Evolutionary conservation across 1,140 invertebrate genomes (phyloP).

Genomic region (Phthorimaea operculella): DNA sequence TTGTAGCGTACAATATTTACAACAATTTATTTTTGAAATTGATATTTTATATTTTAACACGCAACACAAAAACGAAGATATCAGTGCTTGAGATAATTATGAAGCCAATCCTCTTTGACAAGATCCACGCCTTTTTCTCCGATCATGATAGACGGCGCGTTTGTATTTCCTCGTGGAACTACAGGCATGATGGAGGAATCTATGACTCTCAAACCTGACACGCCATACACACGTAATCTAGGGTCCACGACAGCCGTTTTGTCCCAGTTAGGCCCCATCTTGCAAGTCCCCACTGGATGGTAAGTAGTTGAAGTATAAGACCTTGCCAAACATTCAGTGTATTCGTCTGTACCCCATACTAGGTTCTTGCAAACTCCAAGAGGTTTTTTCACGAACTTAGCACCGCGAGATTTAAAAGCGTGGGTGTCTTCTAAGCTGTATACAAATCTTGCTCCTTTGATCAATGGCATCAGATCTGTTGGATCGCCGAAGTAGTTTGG

Average conservation of each 20-base stretch:
- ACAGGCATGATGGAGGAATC: conserved; percentile 79
- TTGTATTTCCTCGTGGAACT: conserved; percentile 73
- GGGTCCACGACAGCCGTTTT: conserved; percentile 64
- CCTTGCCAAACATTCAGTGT: conserved; percentile 76
- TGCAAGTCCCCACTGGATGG: conserved; percentile 71
- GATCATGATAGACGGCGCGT: conserved; percentile 77
- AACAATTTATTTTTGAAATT: no score
- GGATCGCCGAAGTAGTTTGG: conserved; percentile 78
- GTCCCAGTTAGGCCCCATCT: conserved; percentile 68
- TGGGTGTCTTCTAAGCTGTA: conserved; percentile 47
- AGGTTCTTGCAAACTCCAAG: conserved; percentile 72
- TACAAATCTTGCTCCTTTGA: conserved; percentile 68
- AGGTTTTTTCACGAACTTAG: conserved; percentile 67
- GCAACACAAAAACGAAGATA: no score
- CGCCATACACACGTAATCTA: conserved; percentile 74
- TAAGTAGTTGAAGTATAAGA: conserved; percentile 75
- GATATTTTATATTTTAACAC: no score
- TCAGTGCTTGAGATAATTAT: background rate
- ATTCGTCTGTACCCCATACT: conserved; percentile 73
- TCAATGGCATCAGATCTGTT: conserved; percentile 70
- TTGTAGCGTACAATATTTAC: no score
- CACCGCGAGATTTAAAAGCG: conserved; percentile 69
- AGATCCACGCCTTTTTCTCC: conserved; percentile 74
- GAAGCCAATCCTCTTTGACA: conserved; percentile 72
- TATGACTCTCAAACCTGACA: conserved; percentile 74